phyloP scores from a whole-genome alignment of 1,140 invertebrate species.

The Formica exsecta region DNA sequence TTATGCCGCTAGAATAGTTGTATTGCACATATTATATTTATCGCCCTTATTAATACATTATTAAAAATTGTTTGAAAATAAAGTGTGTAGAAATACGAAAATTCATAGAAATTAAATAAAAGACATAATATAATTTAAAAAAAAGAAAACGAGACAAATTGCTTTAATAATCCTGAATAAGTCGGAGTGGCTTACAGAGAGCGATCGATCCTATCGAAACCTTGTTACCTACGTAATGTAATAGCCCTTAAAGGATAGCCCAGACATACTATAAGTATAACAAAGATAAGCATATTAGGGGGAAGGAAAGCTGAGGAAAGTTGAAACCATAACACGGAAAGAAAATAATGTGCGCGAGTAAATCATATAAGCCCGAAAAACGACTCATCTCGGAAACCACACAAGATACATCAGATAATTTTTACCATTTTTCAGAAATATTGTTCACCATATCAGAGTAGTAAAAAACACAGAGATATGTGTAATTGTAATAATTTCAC shows the following conservation, averaged over 20 bases:
- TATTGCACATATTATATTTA: not conserved
- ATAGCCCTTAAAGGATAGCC: slow-evolving; percentile 50
- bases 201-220: slow-evolving; percentile 59
- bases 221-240: slow-evolving; percentile 64
- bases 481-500: slow-evolving; percentile 19
- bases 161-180: not conserved
- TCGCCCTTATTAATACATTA: not conserved
- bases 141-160: not conserved
- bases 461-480: not conserved
- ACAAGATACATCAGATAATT: not conserved
- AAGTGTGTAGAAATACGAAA: not conserved
- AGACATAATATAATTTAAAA: not conserved
- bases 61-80: not conserved
- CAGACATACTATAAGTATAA: slow-evolving; percentile 38
- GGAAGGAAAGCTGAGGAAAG: not conserved
- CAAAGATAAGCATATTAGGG: slow-evolving; percentile 52
- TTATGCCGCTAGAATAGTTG: slow-evolving; percentile 34
- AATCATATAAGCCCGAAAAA: slow-evolving; percentile 21
- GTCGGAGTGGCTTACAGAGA: slow-evolving; percentile 27
- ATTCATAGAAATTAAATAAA: not conserved
- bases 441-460: not conserved
- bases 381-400: not conserved
- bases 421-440: not conserved
- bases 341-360: slow-evolving; percentile 40
- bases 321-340: slow-evolving; percentile 35